A percentile compares a stretch with the other conserved stretches of the same genome.
These are phyloP conservation scores for Lycocorax pyrrhopterus DNA, from an alignment of 2,113 vertebrate genomes.

Conservation along the genomic window DNA sequence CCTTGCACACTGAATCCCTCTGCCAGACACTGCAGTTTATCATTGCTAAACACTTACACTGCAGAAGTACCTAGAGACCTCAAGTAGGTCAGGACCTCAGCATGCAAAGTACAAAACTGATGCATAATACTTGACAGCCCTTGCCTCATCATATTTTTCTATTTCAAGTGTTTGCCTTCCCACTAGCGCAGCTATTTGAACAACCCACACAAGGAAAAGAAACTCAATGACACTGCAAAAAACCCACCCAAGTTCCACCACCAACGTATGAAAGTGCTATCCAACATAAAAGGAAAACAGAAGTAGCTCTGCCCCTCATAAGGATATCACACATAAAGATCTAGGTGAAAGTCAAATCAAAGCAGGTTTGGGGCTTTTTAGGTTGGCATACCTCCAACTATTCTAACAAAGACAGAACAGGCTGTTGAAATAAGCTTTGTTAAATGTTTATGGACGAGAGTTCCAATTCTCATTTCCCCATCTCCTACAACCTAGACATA, in stretches of 20 bases:
- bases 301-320: not conserved
- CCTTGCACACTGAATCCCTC: not conserved
- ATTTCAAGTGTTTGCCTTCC: constrained; percentile 15
- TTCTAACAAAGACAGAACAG: not conserved
- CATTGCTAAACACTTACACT: not conserved
- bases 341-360: not conserved
- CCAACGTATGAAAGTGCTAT: not conserved
- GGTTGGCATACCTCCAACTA: not conserved
- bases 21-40: not conserved
- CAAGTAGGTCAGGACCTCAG: not conserved
- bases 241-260: not conserved
- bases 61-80: not conserved
- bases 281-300: not conserved
- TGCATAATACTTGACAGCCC: not conserved
- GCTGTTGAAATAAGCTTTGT: not conserved
- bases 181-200: not conserved
- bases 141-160: constrained; percentile 16
- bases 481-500: not conserved
- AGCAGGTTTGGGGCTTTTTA: not conserved
- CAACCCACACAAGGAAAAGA: not conserved
- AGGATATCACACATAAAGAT: not conserved
- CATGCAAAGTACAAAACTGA: not conserved
- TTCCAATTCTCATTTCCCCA: not conserved
- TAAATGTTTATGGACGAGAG: not conserved
- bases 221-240: not conserved